Evolutionary conservation across 1,140 invertebrate genomes (phyloP), one percentile per base, ranked within the genome.

Genomic region (Phthorimaea operculella): DNA sequence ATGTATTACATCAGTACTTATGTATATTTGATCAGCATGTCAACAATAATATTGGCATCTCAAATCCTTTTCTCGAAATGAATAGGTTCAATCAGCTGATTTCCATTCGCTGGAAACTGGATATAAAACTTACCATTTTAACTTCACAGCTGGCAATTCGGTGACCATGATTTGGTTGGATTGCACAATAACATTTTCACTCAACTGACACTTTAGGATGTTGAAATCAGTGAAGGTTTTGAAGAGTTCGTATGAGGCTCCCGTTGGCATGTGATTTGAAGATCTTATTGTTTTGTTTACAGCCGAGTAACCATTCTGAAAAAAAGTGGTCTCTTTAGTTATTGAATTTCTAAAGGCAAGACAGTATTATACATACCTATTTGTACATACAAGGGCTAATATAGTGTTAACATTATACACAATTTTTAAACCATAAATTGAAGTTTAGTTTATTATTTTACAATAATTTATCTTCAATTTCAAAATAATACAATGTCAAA

Each of bases 181-280:
- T 66, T 73, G 65, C 53, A 45, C n/a, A 49, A 70, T 42, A 56
- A 77, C 70, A 77, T 74, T 76, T 64, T 70, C 64, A 51, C 65
- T 65, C 63, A 82, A 49, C 28, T 72, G 58, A 45, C 57, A 54
- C 17, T 65, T 71, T 4, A 79, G 59, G 52, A 66, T 50, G 56
- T 74, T 78, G 54, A 76, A 82, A 52, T 72, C 69, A 14, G 68
- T 66, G 51, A 66, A 70, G 33, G 74, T 79, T 65, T 76, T 74
- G 48, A 72, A 74, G 21, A 72, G 48, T 15, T 71, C 55, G 54
- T 70, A 68, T 1, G 72, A 64, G n/a, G 56, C 45, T 45, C 66
- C 64, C 12, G 55, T 47, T 11, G 75, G 72, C 49, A 74, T 54
- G 8, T 52, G 21, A 36, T 75, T 75, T 39, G 70, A 70, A 18